A percentile compares a stretch with the other conserved stretches of the same genome.
phyloP scores from a whole-genome alignment of 2,888 invertebrate species.

The Scelioninae gen. 2 region DNA sequence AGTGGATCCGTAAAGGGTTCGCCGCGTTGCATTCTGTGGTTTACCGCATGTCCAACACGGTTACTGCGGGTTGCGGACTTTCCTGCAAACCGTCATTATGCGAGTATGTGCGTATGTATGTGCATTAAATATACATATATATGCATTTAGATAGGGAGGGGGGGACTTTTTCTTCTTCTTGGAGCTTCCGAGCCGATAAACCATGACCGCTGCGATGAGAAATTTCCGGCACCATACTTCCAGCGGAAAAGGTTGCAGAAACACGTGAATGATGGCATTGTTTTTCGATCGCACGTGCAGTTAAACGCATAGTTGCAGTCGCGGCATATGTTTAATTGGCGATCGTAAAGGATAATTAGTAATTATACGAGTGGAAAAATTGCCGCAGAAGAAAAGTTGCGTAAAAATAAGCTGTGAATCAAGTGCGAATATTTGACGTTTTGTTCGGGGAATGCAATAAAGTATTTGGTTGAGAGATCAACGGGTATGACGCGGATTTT shows the following conservation, averaged over 20 bases:
- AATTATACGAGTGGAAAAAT: too few relatives aligned
- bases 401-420: too few relatives aligned
- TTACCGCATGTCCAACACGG: conserved; percentile 75
- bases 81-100: conserved; percentile 72
- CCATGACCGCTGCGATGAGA: conserved; percentile 67
- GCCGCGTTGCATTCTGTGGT: conserved; percentile 73
- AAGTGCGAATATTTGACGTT: too few relatives aligned
- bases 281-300: conserved; percentile 24
- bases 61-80: conserved; percentile 65
- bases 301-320: conserved; percentile 13
- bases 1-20: conserved; percentile 68
- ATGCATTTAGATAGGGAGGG: conserved; percentile 68
- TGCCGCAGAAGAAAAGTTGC: too few relatives aligned
- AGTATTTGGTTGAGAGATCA: too few relatives aligned
- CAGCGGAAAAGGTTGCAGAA: conserved; percentile 50
- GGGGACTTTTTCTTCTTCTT: conserved; percentile 47
- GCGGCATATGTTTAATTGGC: conserved; percentile 1
- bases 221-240: conserved; percentile 70
- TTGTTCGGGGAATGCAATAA: too few relatives aligned
- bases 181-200: conserved; percentile 62
- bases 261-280: conserved; percentile 44
- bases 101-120: too few relatives aligned
- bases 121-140: too few relatives aligned
- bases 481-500: too few relatives aligned
- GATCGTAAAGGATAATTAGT: not conserved